A percentile compares a stretch with the other conserved stretches of the same genome.
These are phyloP conservation scores for Microplitis mediator DNA, from an alignment of 1,140 invertebrate genomes.

Conservation along the genomic window DNA sequence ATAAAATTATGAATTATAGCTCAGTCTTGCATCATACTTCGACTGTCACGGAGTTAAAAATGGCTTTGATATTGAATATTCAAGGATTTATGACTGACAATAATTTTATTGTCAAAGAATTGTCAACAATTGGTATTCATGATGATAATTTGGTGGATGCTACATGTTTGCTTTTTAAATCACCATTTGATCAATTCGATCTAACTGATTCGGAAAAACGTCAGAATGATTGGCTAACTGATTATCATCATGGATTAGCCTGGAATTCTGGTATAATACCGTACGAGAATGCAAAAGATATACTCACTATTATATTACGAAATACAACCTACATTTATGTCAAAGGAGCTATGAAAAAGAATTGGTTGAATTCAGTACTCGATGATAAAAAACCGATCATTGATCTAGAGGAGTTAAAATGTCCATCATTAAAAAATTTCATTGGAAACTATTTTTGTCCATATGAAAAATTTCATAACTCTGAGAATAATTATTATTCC, in stretches of 20 bases:
- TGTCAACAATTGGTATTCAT: not conserved
- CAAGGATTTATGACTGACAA: not conserved
- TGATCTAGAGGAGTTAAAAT: slow-evolving; percentile 20
- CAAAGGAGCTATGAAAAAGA: slow-evolving; percentile 25
- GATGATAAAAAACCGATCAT: not conserved
- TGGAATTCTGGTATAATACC: slow-evolving; percentile 20
- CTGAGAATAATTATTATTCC: not conserved
- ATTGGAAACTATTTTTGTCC: too few relatives aligned
- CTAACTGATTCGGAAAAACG: slow-evolving; percentile 6
- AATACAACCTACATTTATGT: slow-evolving; percentile 15
- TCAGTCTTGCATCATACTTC: too few relatives aligned
- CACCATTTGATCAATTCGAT: slow-evolving; percentile 8
- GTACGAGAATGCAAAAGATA: slow-evolving; percentile 10
- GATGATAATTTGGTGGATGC: not conserved
- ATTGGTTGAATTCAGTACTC: slow-evolving; percentile 12
- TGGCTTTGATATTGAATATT: not conserved
- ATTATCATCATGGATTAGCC: slow-evolving; percentile 22
- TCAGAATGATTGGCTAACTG: slow-evolving; percentile 20
- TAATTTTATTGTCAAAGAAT: slow-evolving; percentile 19
- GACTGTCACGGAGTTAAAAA: too few relatives aligned
- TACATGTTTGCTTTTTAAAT: slow-evolving; percentile 13
- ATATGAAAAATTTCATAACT: too few relatives aligned
- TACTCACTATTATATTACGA: slow-evolving; percentile 3
- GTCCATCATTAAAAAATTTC: slow-evolving; percentile 17
- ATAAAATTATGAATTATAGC: too few relatives aligned